A percentile compares a stretch with the other conserved stretches of the same genome.
phyloP scores from a whole-genome alignment of 2,797 vertebrate species.

The Neomorphus geoffroyi region DNA sequence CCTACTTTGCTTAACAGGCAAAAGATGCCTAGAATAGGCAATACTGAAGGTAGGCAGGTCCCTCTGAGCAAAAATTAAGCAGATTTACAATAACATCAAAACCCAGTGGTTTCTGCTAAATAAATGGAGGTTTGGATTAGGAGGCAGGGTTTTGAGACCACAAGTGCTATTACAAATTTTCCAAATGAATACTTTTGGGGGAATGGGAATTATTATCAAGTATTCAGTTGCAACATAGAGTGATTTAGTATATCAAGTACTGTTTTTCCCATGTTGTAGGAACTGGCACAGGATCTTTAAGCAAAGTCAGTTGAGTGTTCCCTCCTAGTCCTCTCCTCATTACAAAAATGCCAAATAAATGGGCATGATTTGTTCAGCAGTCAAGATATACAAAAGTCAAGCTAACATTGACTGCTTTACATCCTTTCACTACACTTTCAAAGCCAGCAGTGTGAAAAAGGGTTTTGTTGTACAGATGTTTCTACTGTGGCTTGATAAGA shows the following conservation, averaged over 20 bases:
- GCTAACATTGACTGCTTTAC: background rate
- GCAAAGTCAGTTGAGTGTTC: slow-evolving; percentile 48
- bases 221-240: slow-evolving; percentile 6
- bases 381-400: slow-evolving; percentile 30
- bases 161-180: slow-evolving; percentile 33
- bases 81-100: background rate
- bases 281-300: slow-evolving; percentile 9
- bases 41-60: background rate
- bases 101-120: slow-evolving; percentile 11
- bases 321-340: slow-evolving; percentile 31
- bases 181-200: slow-evolving; percentile 16
- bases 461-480: slow-evolving; percentile 38
- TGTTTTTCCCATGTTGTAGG: slow-evolving; percentile 15
- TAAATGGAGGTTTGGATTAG: slow-evolving; percentile 16
- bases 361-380: slow-evolving; percentile 29
- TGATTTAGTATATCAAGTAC: slow-evolving; percentile 22
- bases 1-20: background rate
- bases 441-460: slow-evolving; percentile 13
- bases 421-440: slow-evolving; percentile 7
- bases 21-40: background rate
- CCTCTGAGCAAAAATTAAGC: background rate
- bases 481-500: slow-evolving; percentile 16
- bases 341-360: slow-evolving; percentile 60
- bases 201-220: slow-evolving; percentile 7
- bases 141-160: background rate